These are phyloP conservation scores for Lates japonicus DNA, from an alignment of 2,797 vertebrate genomes.

Conservation along the genomic window DNA sequence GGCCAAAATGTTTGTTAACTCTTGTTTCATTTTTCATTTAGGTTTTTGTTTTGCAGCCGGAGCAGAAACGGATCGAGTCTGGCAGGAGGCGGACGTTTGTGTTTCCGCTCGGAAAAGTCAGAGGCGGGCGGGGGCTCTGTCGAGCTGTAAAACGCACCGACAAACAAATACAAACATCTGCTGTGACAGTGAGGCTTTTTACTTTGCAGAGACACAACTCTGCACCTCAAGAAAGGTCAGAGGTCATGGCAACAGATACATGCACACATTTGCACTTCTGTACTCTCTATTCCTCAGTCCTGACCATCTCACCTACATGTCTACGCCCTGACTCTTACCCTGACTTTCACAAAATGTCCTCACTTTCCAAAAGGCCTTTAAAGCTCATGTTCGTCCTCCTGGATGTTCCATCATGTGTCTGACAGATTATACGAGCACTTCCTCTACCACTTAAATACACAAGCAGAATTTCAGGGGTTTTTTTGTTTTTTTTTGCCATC, in stretches of 20 bases:
- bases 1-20: constrained; percentile 72
- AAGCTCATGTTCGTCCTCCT: neutral
- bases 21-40: constrained; percentile 69
- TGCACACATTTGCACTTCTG: neutral
- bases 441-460: neutral
- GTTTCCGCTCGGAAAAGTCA: neutral
- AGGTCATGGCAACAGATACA: neutral
- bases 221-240: neutral
- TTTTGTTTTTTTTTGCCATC: too few relatives aligned
- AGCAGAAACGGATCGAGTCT: constrained; percentile 6
- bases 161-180: neutral
- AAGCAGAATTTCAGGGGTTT: too few relatives aligned
- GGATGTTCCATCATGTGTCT: too few relatives aligned
- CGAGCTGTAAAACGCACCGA: constrained; percentile 25
- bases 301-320: neutral
- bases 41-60: neutral
- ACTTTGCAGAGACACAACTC: neutral
- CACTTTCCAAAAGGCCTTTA: neutral
- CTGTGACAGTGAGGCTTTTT: too few relatives aligned
- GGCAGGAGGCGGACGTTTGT: constrained; percentile 12
- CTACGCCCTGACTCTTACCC: too few relatives aligned
- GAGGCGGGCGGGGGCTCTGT: neutral
- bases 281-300: too few relatives aligned
- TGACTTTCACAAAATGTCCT: neutral
- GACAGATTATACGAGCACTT: neutral